A percentile compares a stretch with the other conserved stretches of the same genome.
Evolutionary conservation across 2,113 vertebrate species (phyloP).

Genomic region (Oxyruncus cristatus): DNA sequence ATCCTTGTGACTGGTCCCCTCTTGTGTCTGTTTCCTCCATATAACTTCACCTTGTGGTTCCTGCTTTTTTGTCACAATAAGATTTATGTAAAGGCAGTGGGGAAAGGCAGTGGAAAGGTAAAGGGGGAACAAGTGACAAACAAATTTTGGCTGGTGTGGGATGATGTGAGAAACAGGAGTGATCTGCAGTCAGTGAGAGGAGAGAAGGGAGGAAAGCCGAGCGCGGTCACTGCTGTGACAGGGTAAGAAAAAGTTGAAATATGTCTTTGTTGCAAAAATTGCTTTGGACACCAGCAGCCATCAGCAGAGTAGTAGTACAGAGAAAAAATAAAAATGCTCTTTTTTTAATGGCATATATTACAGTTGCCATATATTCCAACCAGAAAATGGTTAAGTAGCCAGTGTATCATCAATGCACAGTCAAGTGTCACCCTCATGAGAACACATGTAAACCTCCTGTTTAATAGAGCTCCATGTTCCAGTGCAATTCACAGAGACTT

Average conservation of each 20-base stretch:
- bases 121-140: not conserved
- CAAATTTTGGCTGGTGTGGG: not conserved
- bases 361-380: not conserved
- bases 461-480: not conserved
- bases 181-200: not conserved
- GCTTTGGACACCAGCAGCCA: not conserved
- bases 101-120: not conserved
- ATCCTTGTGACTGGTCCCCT: not conserved
- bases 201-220: not conserved
- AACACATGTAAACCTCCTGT: not conserved
- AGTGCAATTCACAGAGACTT: not conserved
- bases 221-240: not conserved
- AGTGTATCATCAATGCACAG: not conserved
- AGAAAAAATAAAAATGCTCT: not conserved
- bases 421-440: not conserved
- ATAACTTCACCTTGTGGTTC: not conserved
- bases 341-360: not conserved
- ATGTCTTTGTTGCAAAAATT: not conserved
- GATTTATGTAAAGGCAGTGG: not conserved
- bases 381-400: not conserved
- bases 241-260: not conserved
- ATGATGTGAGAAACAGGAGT: not conserved
- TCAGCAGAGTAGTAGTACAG: not conserved
- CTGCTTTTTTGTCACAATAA: not conserved
- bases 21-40: not conserved